Conservation (phyloP, 2,113 vertebrate species). For the Trichechus manatus region DNA sequence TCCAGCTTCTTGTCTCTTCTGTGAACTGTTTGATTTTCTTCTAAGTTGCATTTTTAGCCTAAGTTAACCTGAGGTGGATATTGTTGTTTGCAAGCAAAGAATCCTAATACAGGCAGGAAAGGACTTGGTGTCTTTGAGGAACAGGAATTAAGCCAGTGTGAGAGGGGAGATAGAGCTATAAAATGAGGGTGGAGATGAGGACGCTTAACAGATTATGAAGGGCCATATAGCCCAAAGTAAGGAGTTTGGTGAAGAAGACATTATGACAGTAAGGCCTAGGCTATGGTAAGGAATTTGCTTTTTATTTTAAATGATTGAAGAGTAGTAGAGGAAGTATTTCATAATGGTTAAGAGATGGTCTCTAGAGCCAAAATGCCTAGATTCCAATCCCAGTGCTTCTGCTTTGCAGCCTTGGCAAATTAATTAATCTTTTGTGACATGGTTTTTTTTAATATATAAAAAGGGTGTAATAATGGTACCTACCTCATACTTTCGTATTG, state of each 20-base stretch:
- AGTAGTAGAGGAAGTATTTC: neutral
- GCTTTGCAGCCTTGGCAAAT: neutral
- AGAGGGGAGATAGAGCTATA: neutral
- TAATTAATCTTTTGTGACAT: conserved; percentile 11
- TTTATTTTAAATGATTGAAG: neutral
- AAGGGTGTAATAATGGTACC: neutral
- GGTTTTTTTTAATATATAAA: neutral
- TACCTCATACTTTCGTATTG: neutral
- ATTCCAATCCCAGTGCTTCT: too few species aligned
- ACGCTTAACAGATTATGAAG: neutral
- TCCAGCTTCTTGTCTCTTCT: neutral
- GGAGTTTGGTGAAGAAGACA: neutral
- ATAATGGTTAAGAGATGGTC: neutral
- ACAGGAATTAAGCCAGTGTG: neutral
- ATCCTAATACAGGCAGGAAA: neutral
- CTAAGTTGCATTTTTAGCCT: neutral
- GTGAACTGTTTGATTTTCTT: neutral
- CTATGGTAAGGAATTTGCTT: too few species aligned
- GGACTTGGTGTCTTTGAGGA: neutral
- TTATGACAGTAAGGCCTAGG: too few species aligned
- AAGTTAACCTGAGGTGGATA: conserved; percentile 36
- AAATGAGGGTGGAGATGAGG: neutral
- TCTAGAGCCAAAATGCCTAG: too few species aligned
- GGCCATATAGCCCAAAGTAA: neutral
- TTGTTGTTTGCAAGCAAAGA: neutral